Percentiles rank a stretch among this genome's conserved stretches.
Conservation (phyloP, 2,797 vertebrate genomes). For the Gymnoscopelus microlampas region DNA sequence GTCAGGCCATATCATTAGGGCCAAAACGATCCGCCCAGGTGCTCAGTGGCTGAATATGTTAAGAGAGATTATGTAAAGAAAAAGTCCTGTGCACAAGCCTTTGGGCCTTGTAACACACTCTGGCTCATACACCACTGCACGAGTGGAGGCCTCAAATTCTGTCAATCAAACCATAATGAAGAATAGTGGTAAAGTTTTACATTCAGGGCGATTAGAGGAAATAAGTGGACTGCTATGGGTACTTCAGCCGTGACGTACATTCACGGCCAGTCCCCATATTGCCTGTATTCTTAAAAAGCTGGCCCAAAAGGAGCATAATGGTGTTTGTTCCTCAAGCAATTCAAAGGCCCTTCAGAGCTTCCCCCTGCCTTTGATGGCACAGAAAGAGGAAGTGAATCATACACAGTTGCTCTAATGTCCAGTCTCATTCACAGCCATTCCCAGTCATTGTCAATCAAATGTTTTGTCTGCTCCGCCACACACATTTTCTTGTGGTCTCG, state of each 20-base stretch:
- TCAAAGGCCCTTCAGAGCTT: conserved; percentile 55
- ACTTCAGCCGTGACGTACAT: conserved; percentile 45
- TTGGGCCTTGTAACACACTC: conserved; percentile 51
- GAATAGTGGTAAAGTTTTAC: conserved; percentile 48
- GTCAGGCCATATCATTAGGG: conserved; percentile 80
- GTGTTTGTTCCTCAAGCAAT: conserved; percentile 41
- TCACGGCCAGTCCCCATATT: conserved; percentile 21
- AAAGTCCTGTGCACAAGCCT: conserved; percentile 48
- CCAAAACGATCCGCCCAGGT: conserved; percentile 77
- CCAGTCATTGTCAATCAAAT: conserved; percentile 29
- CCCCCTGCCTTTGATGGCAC: conserved; percentile 55
- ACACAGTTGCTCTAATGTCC: conserved; percentile 35
- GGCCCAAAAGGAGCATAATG: conserved; percentile 26
- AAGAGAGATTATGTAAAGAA: conserved; percentile 67
- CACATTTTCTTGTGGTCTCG: conserved; percentile 8
- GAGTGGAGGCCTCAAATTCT: conserved; percentile 64
- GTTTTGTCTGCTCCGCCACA: conserved; percentile 15
- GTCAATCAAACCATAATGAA: conserved; percentile 54
- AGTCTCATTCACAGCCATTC: conserved; percentile 45
- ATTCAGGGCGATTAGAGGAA: conserved; percentile 31
- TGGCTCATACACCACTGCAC: conserved; percentile 39
- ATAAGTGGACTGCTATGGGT: conserved; percentile 17
- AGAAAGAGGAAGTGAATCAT: conserved; percentile 61
- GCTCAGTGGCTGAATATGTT: conserved; percentile 69
- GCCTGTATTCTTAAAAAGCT: conserved; percentile 30